Base-by-base conservation (phyloP, 2,797 vertebrate genomes). In the Chaunax sp. region DNA sequence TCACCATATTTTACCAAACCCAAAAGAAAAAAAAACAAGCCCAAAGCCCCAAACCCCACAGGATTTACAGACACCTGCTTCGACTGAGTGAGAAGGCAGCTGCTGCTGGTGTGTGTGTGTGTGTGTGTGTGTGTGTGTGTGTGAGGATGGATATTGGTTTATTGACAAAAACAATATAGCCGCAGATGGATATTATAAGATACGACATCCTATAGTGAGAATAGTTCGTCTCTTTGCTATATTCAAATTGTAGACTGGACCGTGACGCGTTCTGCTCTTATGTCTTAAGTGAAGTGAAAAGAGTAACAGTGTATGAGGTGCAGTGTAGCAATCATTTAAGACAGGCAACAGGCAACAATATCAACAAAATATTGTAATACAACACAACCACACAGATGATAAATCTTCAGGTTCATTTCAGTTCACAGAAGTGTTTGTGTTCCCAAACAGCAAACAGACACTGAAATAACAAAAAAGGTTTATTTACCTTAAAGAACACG, bases 61-160 rank as follows among this genome's bases (percentile, higher is more conserved):
- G 90, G 90, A 90, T 75, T 84, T 82, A 81, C 78, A 89, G 71
- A 91, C 92, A 95, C 92, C 93, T 94, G 94, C 89, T 93, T 80
- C 82, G 89, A 87, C 81, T 82, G 77, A 82, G 66, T 81, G 84
- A 77, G 72, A 54, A 75, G 77, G 78, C 90, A 92, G 89, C 90
- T 92, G 91, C 79, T 69, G 8, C 41, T 43, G 16, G 19, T 64
- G 58, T 81, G 70, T 65, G 69, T 72, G 54, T 46, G 58, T 69
- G 78, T 75, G 59, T 52, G 54, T 72, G 64, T 72, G 43, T 64
- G 73, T 72, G 74, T 73, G 35, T 59, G 57, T 50, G 60, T 62
- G 58, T 64, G 63, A 26, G 54, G 35, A 55, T 26, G 44, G 30
- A 38, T 68, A 47, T 64, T 70, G 55, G 78, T 53, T 80, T 70